These are phyloP conservation scores for Elephas maximus DNA, from an alignment of 2,113 vertebrate genomes.

Conservation along the genomic window DNA sequence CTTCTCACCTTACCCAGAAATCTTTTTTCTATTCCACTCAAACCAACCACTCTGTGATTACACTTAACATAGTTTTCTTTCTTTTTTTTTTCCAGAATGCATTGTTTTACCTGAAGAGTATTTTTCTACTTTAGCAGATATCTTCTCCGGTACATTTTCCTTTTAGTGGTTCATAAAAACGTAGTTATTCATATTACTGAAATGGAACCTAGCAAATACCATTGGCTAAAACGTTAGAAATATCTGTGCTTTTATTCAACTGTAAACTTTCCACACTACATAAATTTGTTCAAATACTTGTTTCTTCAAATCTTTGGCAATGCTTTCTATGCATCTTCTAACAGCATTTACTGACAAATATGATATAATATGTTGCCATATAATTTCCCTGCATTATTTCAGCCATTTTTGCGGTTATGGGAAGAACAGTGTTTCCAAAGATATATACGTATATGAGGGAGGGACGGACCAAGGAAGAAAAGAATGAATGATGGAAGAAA, in stretches of 20 bases:
- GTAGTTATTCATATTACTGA: constrained; percentile 5
- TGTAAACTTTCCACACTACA: background rate
- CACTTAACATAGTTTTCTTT: constrained; percentile 26
- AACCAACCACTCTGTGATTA: constrained; percentile 32
- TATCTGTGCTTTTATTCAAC: constrained; percentile 12
- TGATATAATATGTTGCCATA: background rate
- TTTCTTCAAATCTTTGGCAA: constrained; percentile 11
- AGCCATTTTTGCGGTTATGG: background rate
- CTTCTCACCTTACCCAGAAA: constrained; percentile 15
- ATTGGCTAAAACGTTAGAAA: constrained; percentile 38
- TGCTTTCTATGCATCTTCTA: constrained; percentile 5
- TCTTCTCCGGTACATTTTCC: background rate
- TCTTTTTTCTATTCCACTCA: constrained; percentile 25
- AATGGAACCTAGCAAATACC: constrained; percentile 42
- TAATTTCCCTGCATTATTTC: constrained; percentile 58
- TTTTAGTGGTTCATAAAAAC: background rate
- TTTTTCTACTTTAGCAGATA: background rate
- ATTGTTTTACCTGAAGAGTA: constrained; percentile 9
- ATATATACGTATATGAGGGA: background rate
- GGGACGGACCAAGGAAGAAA: background rate
- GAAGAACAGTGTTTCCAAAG: constrained; percentile 24
- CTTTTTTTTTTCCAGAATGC: background rate
- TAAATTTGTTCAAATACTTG: constrained; percentile 49
- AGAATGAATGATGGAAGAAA: no score
- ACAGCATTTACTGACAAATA: constrained; percentile 46